These are phyloP conservation scores for Eurosta solidaginis DNA, from an alignment of 1,140 invertebrate genomes.

Conservation along the genomic window DNA sequence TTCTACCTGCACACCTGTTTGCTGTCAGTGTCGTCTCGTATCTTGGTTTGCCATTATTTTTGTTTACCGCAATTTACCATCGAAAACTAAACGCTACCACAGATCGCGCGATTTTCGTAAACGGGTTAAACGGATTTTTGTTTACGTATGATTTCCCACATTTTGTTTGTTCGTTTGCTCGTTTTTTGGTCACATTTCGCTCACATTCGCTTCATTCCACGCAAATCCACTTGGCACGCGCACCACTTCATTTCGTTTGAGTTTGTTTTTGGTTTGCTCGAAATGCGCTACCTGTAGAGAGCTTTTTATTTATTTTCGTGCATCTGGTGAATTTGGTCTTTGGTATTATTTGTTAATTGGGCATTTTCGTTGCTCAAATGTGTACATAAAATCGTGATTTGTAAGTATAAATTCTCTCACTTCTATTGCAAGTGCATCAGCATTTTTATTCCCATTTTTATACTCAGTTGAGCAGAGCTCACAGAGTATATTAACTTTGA, in stretches of 20 bases:
- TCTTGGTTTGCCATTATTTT: background rate
- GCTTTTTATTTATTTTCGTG: constrained; percentile 19
- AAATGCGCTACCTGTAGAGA: background rate
- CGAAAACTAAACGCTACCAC: constrained; percentile 26
- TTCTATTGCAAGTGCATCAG: background rate
- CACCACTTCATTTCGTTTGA: background rate
- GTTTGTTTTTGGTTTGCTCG: background rate
- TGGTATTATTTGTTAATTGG: background rate
- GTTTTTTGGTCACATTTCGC: background rate
- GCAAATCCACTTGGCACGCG: too few relatives aligned
- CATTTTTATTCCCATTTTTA: background rate
- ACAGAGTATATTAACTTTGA: too few relatives aligned
- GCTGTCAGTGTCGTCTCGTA: too few relatives aligned
- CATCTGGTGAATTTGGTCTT: background rate
- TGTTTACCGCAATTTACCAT: constrained; percentile 31
- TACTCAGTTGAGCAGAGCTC: background rate
- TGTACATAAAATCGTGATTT: background rate
- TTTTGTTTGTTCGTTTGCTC: background rate
- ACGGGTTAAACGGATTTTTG: constrained; percentile 1
- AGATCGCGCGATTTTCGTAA: background rate
- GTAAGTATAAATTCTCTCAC: constrained; percentile 9
- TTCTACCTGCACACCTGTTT: background rate
- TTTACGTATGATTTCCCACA: background rate
- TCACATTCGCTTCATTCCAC: background rate
- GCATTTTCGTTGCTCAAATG: too few relatives aligned